phyloP scores from a whole-genome alignment of 2,797 vertebrate species.

The Vespertilio murinus region DNA sequence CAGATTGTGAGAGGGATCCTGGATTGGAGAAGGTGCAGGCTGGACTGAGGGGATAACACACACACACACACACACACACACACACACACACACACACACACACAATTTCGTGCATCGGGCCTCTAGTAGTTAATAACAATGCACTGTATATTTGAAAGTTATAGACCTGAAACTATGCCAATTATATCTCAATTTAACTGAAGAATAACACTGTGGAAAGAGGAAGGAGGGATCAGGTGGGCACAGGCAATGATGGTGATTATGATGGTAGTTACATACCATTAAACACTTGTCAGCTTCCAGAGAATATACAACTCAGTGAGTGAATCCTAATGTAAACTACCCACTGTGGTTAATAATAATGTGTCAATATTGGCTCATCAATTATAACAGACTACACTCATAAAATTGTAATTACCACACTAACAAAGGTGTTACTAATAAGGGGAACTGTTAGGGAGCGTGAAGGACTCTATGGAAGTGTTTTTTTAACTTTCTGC shows the following conservation, averaged over 20 bases:
- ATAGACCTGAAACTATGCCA: neutral
- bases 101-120: too few species aligned
- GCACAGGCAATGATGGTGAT: neutral
- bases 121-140: neutral
- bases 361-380: neutral
- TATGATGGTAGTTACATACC: fast-evolving
- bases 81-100: too few species aligned
- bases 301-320: neutral
- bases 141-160: neutral
- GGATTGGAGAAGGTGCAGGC: too few species aligned
- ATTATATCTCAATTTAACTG: neutral
- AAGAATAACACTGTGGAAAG: neutral
- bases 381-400: neutral
- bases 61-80: too few species aligned
- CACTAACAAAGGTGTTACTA: neutral
- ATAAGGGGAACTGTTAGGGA: neutral
- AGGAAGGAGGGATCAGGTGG: neutral
- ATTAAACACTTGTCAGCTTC: neutral
- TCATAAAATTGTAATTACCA: neutral
- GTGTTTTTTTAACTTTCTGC: neutral
- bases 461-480: neutral
- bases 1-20: too few species aligned
- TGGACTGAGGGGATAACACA: too few species aligned
- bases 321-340: neutral
- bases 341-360: neutral